phyloP scores from a whole-genome alignment of 2,113 vertebrate species.

The Phrynosoma blainvillii region DNA sequence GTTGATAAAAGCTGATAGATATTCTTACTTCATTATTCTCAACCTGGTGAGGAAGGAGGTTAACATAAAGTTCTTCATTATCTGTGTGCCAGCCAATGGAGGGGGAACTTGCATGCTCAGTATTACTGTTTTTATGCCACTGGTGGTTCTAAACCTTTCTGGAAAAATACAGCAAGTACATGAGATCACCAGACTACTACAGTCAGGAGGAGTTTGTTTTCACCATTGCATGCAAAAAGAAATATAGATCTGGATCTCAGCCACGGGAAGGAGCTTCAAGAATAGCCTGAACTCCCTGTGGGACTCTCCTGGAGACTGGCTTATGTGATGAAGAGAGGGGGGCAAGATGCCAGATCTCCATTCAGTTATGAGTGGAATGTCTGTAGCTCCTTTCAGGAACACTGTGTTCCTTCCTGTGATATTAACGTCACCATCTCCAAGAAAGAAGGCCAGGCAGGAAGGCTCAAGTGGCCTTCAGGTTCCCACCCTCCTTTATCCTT shows the following conservation, averaged over 20 bases:
- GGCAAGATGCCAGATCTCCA: constrained; percentile 1
- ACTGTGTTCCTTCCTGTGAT: constrained; percentile 68
- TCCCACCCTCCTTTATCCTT: background rate
- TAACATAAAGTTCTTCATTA: accelerated
- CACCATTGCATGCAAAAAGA: constrained; percentile 51
- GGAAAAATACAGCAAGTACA: constrained; percentile 59
- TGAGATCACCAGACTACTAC: constrained; percentile 50
- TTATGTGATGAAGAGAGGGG: background rate
- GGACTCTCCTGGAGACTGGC: constrained; percentile 36
- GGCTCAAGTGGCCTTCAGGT: constrained; percentile 26
- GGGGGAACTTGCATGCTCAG: background rate
- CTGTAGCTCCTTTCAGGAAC: constrained; percentile 67
- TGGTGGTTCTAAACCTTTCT: background rate
- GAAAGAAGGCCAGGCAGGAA: constrained; percentile 46
- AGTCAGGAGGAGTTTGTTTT: constrained; percentile 5
- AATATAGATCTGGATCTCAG: constrained; percentile 46
- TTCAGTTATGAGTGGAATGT: constrained; percentile 69
- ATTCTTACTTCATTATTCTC: background rate
- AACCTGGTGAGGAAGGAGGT: background rate
- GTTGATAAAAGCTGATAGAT: background rate
- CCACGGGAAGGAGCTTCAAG: constrained; percentile 55
- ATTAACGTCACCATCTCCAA: constrained; percentile 33
- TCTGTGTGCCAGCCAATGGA: background rate
- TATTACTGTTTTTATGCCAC: background rate
- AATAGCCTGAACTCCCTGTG: constrained; percentile 19